Evolutionary conservation across 1,140 invertebrate species (phyloP).

Genomic region (Colletes gigas): DNA sequence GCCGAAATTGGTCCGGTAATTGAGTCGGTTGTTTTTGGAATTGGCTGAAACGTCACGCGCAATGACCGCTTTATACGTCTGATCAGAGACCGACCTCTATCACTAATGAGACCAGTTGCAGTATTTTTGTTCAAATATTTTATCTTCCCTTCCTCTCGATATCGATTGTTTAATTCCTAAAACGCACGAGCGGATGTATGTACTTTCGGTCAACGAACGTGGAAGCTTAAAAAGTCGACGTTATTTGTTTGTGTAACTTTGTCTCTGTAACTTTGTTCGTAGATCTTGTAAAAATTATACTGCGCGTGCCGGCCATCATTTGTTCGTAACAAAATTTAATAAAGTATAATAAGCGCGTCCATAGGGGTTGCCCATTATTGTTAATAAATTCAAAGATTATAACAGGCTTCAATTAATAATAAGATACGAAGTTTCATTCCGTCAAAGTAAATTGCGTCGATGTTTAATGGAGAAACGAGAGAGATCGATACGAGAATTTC

Average conservation of each 20-base stretch:
- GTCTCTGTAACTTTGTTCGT: not conserved
- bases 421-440: not conserved
- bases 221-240: conserved; percentile 9
- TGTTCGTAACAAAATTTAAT: conserved; percentile 19
- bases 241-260: not conserved
- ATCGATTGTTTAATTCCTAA: conserved; percentile 19
- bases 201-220: not conserved
- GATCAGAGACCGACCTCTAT: conserved; percentile 4
- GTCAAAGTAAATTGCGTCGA: conserved; percentile 1
- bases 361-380: conserved; percentile 26
- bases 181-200: not conserved
- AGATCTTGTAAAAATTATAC: conserved; percentile 4
- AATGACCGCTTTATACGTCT: not conserved
- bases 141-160: not conserved
- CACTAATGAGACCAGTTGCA: not conserved
- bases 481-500: conserved; percentile 23
- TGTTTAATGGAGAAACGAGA: conserved; percentile 2
- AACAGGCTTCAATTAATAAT: conserved; percentile 24
- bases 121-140: too few species aligned
- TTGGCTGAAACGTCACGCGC: not conserved
- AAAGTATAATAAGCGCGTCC: conserved; percentile 14
- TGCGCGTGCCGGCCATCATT: conserved; percentile 1
- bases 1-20: not conserved
- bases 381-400: conserved; percentile 28
- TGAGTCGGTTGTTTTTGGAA: not conserved